Conservation (phyloP, 2,797 vertebrate genomes). For the Pitangus sulphuratus region DNA sequence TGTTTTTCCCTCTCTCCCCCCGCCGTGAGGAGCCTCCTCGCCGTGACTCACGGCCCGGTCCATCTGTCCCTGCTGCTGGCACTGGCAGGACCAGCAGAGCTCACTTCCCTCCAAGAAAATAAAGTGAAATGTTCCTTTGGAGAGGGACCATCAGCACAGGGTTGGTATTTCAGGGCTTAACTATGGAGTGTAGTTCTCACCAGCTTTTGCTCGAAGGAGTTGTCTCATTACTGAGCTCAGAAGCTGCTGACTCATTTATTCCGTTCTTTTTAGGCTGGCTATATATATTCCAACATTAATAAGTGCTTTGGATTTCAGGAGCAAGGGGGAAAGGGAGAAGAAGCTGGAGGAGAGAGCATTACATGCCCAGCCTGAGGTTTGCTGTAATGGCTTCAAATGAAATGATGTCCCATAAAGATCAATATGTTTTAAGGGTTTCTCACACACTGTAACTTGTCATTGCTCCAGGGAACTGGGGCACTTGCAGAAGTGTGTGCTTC, state of each 20-base stretch:
- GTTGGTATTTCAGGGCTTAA: not conserved
- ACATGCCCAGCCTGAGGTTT: not conserved
- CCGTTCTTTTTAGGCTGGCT: not conserved
- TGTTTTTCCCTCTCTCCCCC: not conserved
- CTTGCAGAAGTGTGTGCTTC: not conserved
- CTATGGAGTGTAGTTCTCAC: not conserved
- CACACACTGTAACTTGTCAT: accelerated
- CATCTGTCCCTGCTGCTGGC: not conserved
- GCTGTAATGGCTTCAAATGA: not conserved
- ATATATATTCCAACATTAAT: not conserved
- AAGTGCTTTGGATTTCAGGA: not conserved
- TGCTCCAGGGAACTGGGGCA: not conserved
- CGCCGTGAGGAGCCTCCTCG: not conserved
- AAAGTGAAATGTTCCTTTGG: not conserved
- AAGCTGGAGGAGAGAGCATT: not conserved
- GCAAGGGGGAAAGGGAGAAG: not conserved
- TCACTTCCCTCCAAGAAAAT: not conserved
- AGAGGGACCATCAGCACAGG: not conserved
- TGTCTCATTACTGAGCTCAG: not conserved
- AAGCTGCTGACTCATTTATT: conserved; percentile 1
- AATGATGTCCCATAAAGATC: not conserved
- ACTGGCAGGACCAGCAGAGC: not conserved
- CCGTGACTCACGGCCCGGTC: not conserved
- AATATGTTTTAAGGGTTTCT: not conserved
- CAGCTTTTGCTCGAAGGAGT: not conserved